phyloP scores from a whole-genome alignment of 1,140 invertebrate species.

The Tenebrio molitor region DNA sequence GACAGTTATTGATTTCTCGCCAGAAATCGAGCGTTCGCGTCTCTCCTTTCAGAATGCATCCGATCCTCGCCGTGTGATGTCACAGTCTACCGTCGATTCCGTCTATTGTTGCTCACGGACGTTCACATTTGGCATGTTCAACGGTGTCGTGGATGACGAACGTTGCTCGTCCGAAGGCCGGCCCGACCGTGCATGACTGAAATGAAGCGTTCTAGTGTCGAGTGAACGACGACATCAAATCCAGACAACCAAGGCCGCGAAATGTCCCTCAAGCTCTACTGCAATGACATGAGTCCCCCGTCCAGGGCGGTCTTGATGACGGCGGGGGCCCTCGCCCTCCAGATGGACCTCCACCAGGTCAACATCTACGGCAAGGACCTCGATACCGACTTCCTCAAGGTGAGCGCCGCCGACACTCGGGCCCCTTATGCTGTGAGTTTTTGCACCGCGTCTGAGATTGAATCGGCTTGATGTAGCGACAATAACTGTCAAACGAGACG shows the following conservation, averaged over 20 bases:
- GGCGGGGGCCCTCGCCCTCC: slow-evolving; percentile 75
- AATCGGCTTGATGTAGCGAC: too few relatives aligned
- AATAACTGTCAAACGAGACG: too few relatives aligned
- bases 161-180: slow-evolving; percentile 17
- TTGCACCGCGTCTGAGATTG: too few relatives aligned
- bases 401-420: slow-evolving; percentile 49
- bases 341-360: slow-evolving; percentile 71
- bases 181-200: slow-evolving; percentile 43
- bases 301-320: slow-evolving; percentile 78
- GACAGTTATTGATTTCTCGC: slow-evolving; percentile 43
- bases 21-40: slow-evolving; percentile 41
- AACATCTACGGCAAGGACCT: slow-evolving; percentile 74
- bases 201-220: slow-evolving; percentile 28
- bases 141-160: slow-evolving; percentile 17
- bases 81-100: slow-evolving; percentile 14
- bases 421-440: neutral
- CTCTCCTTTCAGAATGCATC: slow-evolving; percentile 22
- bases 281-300: slow-evolving; percentile 72
- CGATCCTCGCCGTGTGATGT: slow-evolving; percentile 22
- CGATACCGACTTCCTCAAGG: slow-evolving; percentile 72
- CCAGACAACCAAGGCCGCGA: neutral
- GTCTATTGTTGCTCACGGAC: slow-evolving; percentile 31
- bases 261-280: slow-evolving; percentile 60
- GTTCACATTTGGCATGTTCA: slow-evolving; percentile 41
- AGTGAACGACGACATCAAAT: neutral